Evolutionary conservation across 2,797 vertebrate species (phyloP), one percentile per base, ranked within the genome.

Genomic region (Siniperca undulata): DNA sequence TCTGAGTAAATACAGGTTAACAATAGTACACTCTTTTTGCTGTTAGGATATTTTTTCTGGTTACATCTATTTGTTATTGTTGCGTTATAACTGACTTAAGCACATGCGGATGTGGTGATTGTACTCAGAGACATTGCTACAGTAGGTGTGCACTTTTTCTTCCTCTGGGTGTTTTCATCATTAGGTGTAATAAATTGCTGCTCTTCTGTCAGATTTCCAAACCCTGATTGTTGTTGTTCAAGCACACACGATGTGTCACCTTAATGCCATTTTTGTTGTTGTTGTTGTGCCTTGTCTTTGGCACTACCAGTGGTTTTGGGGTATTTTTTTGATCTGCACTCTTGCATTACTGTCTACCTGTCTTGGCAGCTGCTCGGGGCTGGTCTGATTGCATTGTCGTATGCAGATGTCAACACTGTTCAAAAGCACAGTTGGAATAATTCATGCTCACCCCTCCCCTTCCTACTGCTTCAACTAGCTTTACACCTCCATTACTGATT

Each of bases 381-480:
- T 64, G 42, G 70, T 86, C 55, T 91, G 83, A 86, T 92, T 87
- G 85, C 87, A 77, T 90, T 82, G 89, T 78, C 19, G 42, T 90
- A 90, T 93, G 92, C 83, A 92, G 87, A 90, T 90, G 78, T 82
- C 78, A 68, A 64, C 44, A 52, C 65, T 66, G 74, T 77, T 78
- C 67, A 68, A 52, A 79, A 38, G 62, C 79, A 71, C 71, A 58
- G 46, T 64, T 50, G 56, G 92, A 94, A 93, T 91, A 89, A 93
- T 89, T 93, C 85, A 83, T 65, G 44, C 67, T 76, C 81, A 62
- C 77, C 64, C 65, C 77, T 72, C 76, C 85, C 61, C 55, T 73
- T 78, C 40, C 46, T 34, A 6, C 44, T 0, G 1, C 59, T 56
- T n/a, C 50, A 55, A 42, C 68, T 67, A 65, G 52, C 68, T 58